Base-by-base conservation (phyloP, 2,888 invertebrate genomes). In the Plebejus argus region DNA sequence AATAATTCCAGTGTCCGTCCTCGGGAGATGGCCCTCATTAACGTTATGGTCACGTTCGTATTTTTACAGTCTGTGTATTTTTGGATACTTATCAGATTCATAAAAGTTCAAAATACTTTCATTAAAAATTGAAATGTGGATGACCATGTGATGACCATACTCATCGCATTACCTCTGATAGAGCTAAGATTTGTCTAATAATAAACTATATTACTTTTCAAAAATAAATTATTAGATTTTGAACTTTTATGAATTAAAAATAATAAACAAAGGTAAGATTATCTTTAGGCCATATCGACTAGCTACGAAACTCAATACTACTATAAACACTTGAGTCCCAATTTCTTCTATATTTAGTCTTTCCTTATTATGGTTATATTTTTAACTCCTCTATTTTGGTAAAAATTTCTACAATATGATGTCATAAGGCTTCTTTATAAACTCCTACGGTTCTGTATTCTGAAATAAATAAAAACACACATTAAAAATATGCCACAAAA, bases 391-490 rank as follows among this genome's bases (percentile, higher is more conserved):
- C 90, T 90, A 91, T 88, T 88, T 89, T 89, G 91, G 92, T 91
- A 89, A 93, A 93, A 93, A 93, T 88, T 86, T 85, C 93, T 93
- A 91, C 90, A 83, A 86, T 86, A 86, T 87, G 89, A 90, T 89
- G 88, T 86, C 87, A 93, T 94, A 94, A 94, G 94, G 94, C 94
- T 94, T 91, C 92, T 93, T 93, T 88, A 86, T 93, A 93, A 93
- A 93, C 94, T 94, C 93, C 94, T 93, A 93, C 92, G 90, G 92
- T 92, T 91, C 93, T 92, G 93, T 94, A 93, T 23, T 28, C 71
- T 39, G 45, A 45, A 77, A 35, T 6, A n/a, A 58, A 28, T n/a
- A 56, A 23, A 20, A 45, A 56, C 58, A 33, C 20, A n/a, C 5
- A 49, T 12, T 20, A 18, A 15, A 12, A 1, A 45, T 12, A 20